Evolutionary conservation across 1,140 invertebrate genomes (phyloP), one percentile per base, ranked within the genome.

Genomic region (Bombus waltoni): DNA sequence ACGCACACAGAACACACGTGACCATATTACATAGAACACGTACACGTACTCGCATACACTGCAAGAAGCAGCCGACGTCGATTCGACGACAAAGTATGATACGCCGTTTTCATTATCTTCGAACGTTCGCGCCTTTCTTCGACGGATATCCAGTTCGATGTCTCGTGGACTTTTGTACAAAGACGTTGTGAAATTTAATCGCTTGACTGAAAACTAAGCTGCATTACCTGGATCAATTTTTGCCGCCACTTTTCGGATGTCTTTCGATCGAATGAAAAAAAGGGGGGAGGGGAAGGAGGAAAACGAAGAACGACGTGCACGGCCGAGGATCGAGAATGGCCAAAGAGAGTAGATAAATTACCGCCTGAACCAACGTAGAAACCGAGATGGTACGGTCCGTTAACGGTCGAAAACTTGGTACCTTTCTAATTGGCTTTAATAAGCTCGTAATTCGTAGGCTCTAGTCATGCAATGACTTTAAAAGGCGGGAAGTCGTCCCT

Each of bases 401-500:
- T 66, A 71, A 88, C 88, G 90, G 85, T 92, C 82, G 86, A 89
- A 88, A 88, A 92, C 88, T 91, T 90, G 90, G 92, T 92, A 94
- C 92, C 93, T 94, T 95, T 87, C 86, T 88, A 87, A 94, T 94
- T 93, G 93, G 92, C 93, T 94, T 94, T 94, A 93, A 94, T 91
- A 87, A 85, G 72, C 84, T 92, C 83, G 90, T 91, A 93, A 87
- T 91, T 81, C 65, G 87, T 92, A 93, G 90, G 90, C 90, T 93
- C 87, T 92, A 93, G 93, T 94, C 93, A 93, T 90, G 44, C 84
- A 91, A 90, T 93, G 93, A 94, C 92, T 93, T 91, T 93, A 93
- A 93, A 90, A 35, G n/a, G 47, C 28, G 78, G 62, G 57, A 76
- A 66, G 35, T 40, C 62, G 25, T 22, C 38, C 57, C 53, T 13